Evolutionary conservation across 23 tunicate species (phyloP).

Genomic region (Ascidia mentula): DNA sequence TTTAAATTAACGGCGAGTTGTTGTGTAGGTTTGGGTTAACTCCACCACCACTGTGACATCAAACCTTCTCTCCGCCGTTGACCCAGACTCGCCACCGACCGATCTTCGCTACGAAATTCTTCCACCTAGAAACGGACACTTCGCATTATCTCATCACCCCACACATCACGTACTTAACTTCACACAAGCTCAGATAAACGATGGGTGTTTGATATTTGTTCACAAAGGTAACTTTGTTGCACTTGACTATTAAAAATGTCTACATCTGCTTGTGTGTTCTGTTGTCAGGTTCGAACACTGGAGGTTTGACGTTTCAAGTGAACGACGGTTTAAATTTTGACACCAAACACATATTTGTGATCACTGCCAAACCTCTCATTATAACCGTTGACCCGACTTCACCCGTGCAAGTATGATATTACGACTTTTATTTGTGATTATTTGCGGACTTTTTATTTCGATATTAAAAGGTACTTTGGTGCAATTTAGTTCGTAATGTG

Average conservation of each 20-base stretch:
- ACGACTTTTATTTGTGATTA: too few species aligned
- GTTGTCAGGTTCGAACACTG: constrained; percentile 63
- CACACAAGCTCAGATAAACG: constrained; percentile 61
- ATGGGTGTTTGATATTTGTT: constrained; percentile 54
- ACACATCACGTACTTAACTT: constrained; percentile 37
- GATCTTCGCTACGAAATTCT: constrained; percentile 42
- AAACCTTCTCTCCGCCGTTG: constrained; percentile 41
- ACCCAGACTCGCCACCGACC: constrained; percentile 57
- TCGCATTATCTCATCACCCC: constrained; percentile 30
- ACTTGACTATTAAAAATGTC: not conserved
- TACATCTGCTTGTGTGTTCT: not conserved
- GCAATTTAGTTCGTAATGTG: not conserved
- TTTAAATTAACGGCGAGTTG: not conserved
- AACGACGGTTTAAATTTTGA: constrained; percentile 60
- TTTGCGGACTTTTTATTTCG: too few species aligned
- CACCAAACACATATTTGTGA: constrained; percentile 76
- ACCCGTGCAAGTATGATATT: constrained; percentile 19
- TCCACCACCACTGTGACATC: constrained; percentile 49
- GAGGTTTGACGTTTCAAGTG: constrained; percentile 86
- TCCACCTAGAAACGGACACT: constrained; percentile 70
- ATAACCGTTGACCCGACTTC: constrained; percentile 27
- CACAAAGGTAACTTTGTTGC: constrained; percentile 84
- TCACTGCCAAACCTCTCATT: constrained; percentile 63
- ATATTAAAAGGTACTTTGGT: not conserved
- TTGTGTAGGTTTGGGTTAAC: constrained; percentile 78